Evolutionary conservation across 2,797 vertebrate genomes (phyloP).

Genomic region (Lates japonicus): DNA sequence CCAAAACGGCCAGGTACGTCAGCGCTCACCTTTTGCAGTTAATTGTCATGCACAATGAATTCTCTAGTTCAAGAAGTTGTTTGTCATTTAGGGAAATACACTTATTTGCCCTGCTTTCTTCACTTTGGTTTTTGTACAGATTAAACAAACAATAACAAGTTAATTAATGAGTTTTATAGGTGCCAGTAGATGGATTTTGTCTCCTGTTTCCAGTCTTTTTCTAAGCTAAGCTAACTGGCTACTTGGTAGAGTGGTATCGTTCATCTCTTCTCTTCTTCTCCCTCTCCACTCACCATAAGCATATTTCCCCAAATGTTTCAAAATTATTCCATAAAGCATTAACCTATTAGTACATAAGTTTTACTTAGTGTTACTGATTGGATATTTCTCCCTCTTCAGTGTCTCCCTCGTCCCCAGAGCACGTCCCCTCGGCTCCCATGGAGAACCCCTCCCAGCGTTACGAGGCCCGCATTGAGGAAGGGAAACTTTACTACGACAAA

Average conservation of each 20-base stretch:
- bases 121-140: background rate
- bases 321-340: background rate
- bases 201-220: background rate
- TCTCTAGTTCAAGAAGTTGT: background rate
- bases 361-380: background rate
- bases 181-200: background rate
- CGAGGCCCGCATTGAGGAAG: constrained; percentile 98
- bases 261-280: background rate
- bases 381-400: constrained; percentile 75
- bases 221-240: background rate
- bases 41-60: background rate
- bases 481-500: constrained; percentile 99
- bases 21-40: background rate
- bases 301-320: background rate
- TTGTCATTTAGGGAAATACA: background rate
- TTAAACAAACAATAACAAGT: background rate
- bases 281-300: background rate
- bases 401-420: constrained; percentile 95
- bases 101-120: background rate
- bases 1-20: constrained; percentile 96
- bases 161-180: background rate
- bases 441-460: constrained; percentile 94
- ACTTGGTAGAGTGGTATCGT: background rate
- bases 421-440: constrained; percentile 91
- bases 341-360: background rate